phyloP scores from a whole-genome alignment of 2,888 invertebrate species.

The Sinopyrophorus schimmeli region DNA sequence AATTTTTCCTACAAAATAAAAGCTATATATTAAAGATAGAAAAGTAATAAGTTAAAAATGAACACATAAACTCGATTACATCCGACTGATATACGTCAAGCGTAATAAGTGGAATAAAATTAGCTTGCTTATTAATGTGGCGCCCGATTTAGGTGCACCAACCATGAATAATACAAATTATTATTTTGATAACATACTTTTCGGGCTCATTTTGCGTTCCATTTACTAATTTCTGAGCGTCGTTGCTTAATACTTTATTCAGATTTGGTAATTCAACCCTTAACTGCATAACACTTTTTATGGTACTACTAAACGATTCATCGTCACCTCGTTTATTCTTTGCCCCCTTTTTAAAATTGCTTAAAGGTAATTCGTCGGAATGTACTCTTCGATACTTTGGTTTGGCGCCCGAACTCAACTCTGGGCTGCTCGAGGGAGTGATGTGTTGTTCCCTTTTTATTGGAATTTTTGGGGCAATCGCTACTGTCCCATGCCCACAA shows the following conservation, averaged over 20 bases:
- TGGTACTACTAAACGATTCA: slow-evolving; percentile 29
- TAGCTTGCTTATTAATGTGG: slow-evolving; percentile 10
- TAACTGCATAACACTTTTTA: slow-evolving; percentile 34
- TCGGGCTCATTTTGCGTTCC: slow-evolving; percentile 8
- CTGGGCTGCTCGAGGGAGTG: slow-evolving; percentile 50
- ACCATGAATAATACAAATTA: slow-evolving; percentile 6
- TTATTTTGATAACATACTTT: slow-evolving; percentile 20
- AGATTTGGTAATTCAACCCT: slow-evolving; percentile 28
- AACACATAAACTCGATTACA: slow-evolving; percentile 2
- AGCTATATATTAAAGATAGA: too few species aligned
- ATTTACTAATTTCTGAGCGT: slow-evolving; percentile 7
- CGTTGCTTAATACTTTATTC: slow-evolving; percentile 5
- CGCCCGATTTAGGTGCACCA: slow-evolving; percentile 5
- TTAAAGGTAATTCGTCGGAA: too few species aligned
- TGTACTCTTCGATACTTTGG: slow-evolving; percentile 22
- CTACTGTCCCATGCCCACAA: slow-evolving; percentile 53
- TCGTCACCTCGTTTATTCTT: too few species aligned
- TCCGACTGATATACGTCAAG: slow-evolving; percentile 26
- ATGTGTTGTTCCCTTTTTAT: slow-evolving; percentile 38
- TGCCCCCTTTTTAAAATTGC: too few species aligned
- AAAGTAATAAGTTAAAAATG: background rate
- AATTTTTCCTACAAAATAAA: slow-evolving; percentile 61
- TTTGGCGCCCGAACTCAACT: slow-evolving; percentile 38
- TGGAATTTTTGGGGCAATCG: slow-evolving; percentile 48
- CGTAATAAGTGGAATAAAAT: slow-evolving; percentile 20